Evolutionary conservation across 2,113 vertebrate species (phyloP).

Genomic region (Mirounga angustirostris): DNA sequence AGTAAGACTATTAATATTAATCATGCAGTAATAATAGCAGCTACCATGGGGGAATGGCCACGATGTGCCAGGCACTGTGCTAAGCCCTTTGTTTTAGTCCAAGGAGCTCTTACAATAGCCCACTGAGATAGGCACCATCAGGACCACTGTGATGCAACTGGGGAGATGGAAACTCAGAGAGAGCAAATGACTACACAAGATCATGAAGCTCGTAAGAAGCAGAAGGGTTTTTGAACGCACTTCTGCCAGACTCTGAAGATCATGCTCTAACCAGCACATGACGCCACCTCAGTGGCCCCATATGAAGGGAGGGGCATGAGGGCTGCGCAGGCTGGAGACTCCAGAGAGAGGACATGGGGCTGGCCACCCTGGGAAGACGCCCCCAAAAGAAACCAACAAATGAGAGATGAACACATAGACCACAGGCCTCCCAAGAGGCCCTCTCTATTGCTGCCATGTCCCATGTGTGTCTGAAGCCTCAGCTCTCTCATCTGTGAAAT

Average conservation of each 20-base stretch:
- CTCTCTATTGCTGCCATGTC: background rate
- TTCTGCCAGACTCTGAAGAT: background rate
- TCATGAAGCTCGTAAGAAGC: background rate
- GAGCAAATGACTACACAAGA: background rate
- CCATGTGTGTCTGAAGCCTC: background rate
- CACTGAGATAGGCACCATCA: background rate
- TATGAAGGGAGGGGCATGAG: background rate
- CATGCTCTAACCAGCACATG: background rate
- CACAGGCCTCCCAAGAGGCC: background rate
- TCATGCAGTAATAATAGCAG: background rate
- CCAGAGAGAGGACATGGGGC: background rate
- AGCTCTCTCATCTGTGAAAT: background rate
- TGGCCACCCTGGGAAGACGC: background rate
- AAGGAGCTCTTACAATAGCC: background rate
- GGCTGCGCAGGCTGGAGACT: background rate
- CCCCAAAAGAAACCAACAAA: background rate
- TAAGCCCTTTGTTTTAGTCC: background rate
- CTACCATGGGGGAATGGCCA: background rate
- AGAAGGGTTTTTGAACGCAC: background rate
- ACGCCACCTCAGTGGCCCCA: rapidly evolving
- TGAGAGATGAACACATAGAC: background rate
- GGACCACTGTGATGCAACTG: background rate
- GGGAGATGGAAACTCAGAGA: background rate
- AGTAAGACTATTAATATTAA: background rate
- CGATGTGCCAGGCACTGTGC: background rate